These are phyloP conservation scores for Pachypeltis micranthus DNA, from an alignment of 1,140 invertebrate species.

Conservation along the genomic window DNA sequence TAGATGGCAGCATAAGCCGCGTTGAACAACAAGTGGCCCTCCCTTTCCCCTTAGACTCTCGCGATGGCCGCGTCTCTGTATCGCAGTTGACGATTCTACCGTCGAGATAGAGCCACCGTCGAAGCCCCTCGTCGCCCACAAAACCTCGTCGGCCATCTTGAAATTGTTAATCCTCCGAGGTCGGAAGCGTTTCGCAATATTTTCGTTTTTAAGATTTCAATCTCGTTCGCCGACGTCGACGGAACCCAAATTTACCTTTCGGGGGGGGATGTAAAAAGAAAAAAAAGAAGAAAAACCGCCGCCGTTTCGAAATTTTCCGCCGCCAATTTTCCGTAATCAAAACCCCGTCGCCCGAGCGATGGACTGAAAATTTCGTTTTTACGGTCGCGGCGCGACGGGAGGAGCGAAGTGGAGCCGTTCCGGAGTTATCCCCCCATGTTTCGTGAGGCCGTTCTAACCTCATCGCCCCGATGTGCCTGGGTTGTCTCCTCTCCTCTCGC, in stretches of 20 bases:
- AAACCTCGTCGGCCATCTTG: not conserved
- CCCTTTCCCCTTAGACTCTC: too few relatives aligned
- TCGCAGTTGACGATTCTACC: not conserved
- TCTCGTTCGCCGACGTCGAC: not conserved
- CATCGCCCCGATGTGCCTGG: not conserved
- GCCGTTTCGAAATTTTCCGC: not conserved
- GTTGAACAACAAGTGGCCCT: not conserved
- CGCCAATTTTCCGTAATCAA: not conserved
- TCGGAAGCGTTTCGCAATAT: not conserved
- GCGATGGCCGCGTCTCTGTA: not conserved
- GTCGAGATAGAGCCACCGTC: not conserved
- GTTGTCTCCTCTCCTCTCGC: not conserved
- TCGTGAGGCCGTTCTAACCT: not conserved
- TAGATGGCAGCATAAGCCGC: not conserved
- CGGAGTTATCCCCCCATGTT: not conserved
- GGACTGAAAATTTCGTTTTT: not conserved
- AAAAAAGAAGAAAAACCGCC: not conserved
- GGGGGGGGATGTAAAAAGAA: not conserved
- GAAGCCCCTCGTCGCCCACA: not conserved
- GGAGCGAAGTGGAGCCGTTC: too few relatives aligned
- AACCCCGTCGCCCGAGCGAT: not conserved
- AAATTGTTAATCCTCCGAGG: not conserved
- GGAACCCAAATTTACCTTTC: too few relatives aligned
- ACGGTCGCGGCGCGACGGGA: not conserved
- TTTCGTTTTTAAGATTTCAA: not conserved